Base-by-base conservation (phyloP, 2,113 vertebrate genomes). In the Corythoichthys intestinalis region DNA sequence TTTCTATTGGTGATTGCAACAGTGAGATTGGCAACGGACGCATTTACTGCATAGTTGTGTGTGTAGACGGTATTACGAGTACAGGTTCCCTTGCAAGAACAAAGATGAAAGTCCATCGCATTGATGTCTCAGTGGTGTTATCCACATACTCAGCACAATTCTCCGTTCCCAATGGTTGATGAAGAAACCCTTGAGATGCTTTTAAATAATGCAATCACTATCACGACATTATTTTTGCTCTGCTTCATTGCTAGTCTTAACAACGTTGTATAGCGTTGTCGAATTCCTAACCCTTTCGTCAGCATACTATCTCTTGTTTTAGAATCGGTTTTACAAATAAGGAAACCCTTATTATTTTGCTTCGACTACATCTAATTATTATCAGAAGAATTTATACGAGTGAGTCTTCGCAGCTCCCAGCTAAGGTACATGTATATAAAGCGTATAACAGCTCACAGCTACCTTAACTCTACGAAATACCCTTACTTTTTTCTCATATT, bases 11-110 rank as follows among this genome's bases (percentile, higher is more conserved):
- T 38, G 70, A 0, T 39, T n/a, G 60, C 57, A 64, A 41, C 64
- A 48, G 34, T 58, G 47, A 69, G 71, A 75, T 53, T 59, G 63
- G 66, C 65, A 64, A 61, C 49, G 63, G 47, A 66, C 10, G 54
- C 75, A 65, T 73, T 49, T 44, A 69, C 58, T 75, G 73, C 68
- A 57, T 50, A 58, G 35, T 37, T 49, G 60, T 78, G 37, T 53
- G 69, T 66, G 50, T 70, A 74, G 46, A 72, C 65, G 35, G 44
- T 48, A 75, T 82, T 75, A 70, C 71, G 38, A 81, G 79, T 80
- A 37, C 14, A 37, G 78, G 14, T 70, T 64, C 58, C 44, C 63
- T 48, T 61, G 10, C 52, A 59, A 28, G 59, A 46, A 57, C 68
- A 50, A 28, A 28, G 20, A 28, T 70, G 75, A 73, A 70, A 74